Conservation (phyloP, 2,797 vertebrate species). For the Paratrypauchen microcephalus region DNA sequence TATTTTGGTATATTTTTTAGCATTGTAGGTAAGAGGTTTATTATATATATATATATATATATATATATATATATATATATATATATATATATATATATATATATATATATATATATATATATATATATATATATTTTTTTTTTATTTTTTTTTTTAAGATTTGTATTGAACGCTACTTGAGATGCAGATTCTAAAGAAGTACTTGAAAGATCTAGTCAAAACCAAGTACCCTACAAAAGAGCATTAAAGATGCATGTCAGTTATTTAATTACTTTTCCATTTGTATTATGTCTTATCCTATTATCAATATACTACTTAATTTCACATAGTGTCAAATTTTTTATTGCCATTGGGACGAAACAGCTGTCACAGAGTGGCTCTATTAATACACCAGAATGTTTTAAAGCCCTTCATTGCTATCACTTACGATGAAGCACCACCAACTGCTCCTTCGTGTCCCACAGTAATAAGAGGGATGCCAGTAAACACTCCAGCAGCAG, state of each 20-base stretch:
- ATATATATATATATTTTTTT: too few species aligned
- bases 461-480: slow-evolving; percentile 11
- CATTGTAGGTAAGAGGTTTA: not conserved
- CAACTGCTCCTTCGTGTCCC: slow-evolving; percentile 50
- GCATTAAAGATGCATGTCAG: too few species aligned
- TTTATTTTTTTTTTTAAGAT: not conserved
- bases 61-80: too few species aligned
- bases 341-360: slow-evolving; percentile 25
- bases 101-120: too few species aligned
- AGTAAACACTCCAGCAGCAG: not conserved
- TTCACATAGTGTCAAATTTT: not conserved
- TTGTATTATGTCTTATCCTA: not conserved
- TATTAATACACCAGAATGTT: slow-evolving; percentile 73
- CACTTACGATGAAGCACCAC: slow-evolving; percentile 39
- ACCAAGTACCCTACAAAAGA: too few species aligned
- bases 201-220: too few species aligned
- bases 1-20: not conserved
- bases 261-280: too few species aligned
- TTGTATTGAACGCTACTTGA: not conserved
- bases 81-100: too few species aligned
- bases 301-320: not conserved
- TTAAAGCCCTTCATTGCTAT: slow-evolving; percentile 54
- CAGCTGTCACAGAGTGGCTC: slow-evolving; percentile 64
- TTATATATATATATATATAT: too few species aligned
- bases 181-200: too few species aligned